These are phyloP conservation scores for Paedocypris micromegethes DNA, from an alignment of 2,797 vertebrate species.

Conservation along the genomic window DNA sequence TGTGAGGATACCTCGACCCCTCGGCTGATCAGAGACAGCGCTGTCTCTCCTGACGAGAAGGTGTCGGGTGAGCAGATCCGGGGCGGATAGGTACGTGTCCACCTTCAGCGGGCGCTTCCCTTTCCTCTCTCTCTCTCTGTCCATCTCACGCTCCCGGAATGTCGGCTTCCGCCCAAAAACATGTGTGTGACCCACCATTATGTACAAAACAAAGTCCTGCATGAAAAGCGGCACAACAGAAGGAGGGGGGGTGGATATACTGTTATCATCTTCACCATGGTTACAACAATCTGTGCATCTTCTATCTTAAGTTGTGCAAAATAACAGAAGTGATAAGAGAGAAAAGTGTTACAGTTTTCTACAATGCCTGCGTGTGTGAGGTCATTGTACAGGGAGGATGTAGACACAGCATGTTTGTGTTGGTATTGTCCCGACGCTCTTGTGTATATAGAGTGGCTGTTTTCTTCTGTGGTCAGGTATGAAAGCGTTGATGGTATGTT, in stretches of 20 bases:
- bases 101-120: conserved; percentile 78
- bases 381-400: conserved; percentile 68
- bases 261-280: conserved; percentile 63
- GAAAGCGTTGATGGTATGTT: conserved; percentile 71
- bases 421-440: conserved; percentile 51
- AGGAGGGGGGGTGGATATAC: conserved; percentile 51
- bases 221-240: conserved; percentile 54
- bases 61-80: conserved; percentile 83
- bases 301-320: conserved; percentile 55
- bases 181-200: conserved; percentile 84
- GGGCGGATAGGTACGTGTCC: conserved; percentile 85
- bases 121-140: conserved; percentile 73
- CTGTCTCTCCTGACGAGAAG: conserved; percentile 74
- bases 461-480: conserved; percentile 67
- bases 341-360: conserved; percentile 72
- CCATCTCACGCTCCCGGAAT: conserved; percentile 76
- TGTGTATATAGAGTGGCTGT: conserved; percentile 61
- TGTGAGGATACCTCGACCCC: conserved; percentile 64
- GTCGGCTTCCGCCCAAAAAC: conserved; percentile 82
- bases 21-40: conserved; percentile 60
- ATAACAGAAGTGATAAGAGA: conserved; percentile 57
- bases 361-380: conserved; percentile 72
- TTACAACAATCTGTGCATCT: conserved; percentile 54
- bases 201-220: conserved; percentile 90
- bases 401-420: conserved; percentile 57